Conservation (phyloP, 1,140 invertebrate species). For the Glossosoma conforme region DNA sequence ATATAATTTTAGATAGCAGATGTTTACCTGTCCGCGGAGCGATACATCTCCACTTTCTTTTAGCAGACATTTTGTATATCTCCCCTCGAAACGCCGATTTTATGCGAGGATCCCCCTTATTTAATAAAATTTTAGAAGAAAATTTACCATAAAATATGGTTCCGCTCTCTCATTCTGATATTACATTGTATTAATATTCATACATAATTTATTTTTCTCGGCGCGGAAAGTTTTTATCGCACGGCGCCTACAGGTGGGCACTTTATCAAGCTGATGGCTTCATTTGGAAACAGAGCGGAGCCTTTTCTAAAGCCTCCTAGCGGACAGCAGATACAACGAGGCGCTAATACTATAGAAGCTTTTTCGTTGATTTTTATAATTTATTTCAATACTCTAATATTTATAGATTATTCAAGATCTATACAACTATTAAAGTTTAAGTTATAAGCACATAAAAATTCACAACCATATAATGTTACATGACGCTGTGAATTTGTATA, state of each 20-base stretch:
- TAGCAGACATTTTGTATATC: slow-evolving; percentile 7
- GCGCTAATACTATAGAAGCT: no score
- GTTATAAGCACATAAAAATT: no score
- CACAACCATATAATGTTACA: no score
- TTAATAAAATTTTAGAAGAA: slow-evolving; percentile 29
- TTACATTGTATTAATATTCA: slow-evolving; percentile 32
- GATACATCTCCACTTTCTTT: slow-evolving; percentile 11
- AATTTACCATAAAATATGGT: slow-evolving; percentile 30
- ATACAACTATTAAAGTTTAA: no score
- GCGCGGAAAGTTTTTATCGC: slow-evolving; percentile 26
- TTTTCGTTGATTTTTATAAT: no score
- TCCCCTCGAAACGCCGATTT: slow-evolving; percentile 14
- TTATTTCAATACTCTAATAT: no score
- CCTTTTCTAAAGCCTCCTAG: slow-evolving; percentile 4
- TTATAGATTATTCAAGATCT: no score
- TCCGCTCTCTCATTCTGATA: slow-evolving; percentile 21
- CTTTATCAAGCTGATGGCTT: slow-evolving; percentile 28
- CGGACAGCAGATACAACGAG: no score
- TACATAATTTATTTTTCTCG: slow-evolving; percentile 32
- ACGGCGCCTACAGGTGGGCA: slow-evolving; percentile 24
- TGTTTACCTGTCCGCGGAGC: background rate
- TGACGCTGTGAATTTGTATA: no score
- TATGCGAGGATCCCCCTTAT: slow-evolving; percentile 8
- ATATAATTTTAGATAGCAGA: slow-evolving; percentile 1
- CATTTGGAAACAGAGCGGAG: slow-evolving; percentile 17